Conservation (phyloP, 2,113 vertebrate genomes). For the Psilopogon haemacephalus region DNA sequence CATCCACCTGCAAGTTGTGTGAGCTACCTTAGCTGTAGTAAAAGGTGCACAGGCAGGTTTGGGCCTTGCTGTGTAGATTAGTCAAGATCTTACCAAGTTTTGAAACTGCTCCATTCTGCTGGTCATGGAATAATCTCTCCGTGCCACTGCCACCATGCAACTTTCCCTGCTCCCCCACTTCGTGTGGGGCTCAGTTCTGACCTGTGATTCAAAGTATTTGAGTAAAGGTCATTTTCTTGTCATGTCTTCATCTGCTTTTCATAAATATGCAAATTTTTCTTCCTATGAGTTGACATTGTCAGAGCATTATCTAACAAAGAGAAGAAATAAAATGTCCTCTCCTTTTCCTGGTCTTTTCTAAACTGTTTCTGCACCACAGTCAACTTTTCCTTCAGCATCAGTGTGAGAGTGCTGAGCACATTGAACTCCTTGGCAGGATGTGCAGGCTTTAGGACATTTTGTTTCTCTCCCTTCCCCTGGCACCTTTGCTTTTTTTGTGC, state of each 20-base stretch:
- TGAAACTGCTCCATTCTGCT: neutral
- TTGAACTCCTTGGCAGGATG: neutral
- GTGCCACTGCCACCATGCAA: neutral
- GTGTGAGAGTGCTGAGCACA: neutral
- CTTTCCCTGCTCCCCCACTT: neutral
- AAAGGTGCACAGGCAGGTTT: neutral
- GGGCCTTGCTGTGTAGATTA: neutral
- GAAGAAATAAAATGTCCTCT: neutral
- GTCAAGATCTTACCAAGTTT: neutral
- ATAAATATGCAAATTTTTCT: neutral
- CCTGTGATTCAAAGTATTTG: neutral
- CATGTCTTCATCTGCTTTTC: neutral
- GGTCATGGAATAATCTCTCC: neutral
- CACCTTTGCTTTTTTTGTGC: neutral
- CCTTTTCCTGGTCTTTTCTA: neutral
- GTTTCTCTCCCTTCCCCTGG: neutral
- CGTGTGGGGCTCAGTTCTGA: neutral
- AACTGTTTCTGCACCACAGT: neutral
- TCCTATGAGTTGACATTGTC: accelerated
- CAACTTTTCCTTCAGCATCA: neutral
- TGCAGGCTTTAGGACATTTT: neutral
- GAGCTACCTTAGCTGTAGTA: neutral
- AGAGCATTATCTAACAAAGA: neutral
- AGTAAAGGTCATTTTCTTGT: neutral
- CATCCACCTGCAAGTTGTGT: neutral